phyloP scores from a whole-genome alignment of 2,113 vertebrate genomes.

The Otis tarda region DNA sequence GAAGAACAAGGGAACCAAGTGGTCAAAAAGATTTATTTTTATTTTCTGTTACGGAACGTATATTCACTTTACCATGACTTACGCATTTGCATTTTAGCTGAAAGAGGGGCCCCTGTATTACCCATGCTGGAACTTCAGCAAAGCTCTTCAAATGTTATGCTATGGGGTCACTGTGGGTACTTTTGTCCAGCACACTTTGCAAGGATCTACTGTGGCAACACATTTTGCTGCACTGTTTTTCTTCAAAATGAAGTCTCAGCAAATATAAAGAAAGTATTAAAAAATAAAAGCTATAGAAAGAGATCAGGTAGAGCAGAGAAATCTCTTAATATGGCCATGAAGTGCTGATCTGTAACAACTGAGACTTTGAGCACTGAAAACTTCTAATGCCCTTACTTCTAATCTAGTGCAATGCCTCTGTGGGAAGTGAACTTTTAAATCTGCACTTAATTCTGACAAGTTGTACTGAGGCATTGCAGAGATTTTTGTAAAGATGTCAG shows the following conservation, averaged over 20 bases:
- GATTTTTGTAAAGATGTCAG: background rate
- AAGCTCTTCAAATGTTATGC: background rate
- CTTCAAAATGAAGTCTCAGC: background rate
- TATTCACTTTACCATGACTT: background rate
- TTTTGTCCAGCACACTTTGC: background rate
- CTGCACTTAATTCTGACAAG: constrained; percentile 33
- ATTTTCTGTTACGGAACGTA: background rate
- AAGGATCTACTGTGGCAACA: background rate
- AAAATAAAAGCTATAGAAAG: background rate
- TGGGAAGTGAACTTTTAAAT: background rate
- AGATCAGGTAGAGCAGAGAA: background rate
- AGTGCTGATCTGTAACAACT: background rate
- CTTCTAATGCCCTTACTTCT: constrained; percentile 27
- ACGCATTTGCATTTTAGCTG: background rate
- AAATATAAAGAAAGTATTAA: background rate
- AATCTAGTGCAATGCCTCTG: constrained; percentile 8
- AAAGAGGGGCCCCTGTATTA: background rate
- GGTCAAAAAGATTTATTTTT: background rate
- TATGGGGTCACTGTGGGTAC: background rate
- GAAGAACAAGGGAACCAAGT: background rate
- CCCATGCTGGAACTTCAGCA: background rate
- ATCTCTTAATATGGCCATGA: background rate
- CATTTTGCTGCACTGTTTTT: background rate
- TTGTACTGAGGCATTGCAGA: background rate
- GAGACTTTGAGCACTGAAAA: constrained; percentile 33